These are phyloP conservation scores for Halocynthia roretzi DNA, from an alignment of 23 tunicate genomes.

Conservation along the genomic window DNA sequence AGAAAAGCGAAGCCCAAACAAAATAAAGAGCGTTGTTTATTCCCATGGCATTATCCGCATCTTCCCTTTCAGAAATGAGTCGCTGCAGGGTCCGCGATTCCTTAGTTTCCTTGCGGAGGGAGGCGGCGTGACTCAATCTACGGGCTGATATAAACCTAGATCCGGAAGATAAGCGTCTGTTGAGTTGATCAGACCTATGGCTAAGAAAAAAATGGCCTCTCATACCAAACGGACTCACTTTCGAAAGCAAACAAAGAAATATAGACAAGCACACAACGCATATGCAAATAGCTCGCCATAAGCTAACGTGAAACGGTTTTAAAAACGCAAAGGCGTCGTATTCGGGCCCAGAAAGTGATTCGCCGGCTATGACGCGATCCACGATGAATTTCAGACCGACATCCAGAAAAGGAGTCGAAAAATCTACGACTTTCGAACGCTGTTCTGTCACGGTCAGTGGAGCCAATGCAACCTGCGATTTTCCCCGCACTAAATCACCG, in stretches of 20 bases:
- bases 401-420: conserved; percentile 56
- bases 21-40: conserved; percentile 79
- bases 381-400: conserved; percentile 61
- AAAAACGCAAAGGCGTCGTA: conserved; percentile 73
- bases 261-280: conserved; percentile 47
- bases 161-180: too few relatives aligned
- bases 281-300: conserved; percentile 42
- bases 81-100: conserved; percentile 8
- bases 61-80: conserved; percentile 35
- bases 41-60: conserved; percentile 72
- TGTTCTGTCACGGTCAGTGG: conserved; percentile 58
- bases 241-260: conserved; percentile 54
- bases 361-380: background rate
- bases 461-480: conserved; percentile 54
- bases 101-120: background rate
- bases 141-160: background rate
- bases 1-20: conserved; percentile 92
- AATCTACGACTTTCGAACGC: conserved; percentile 40
- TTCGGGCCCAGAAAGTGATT: conserved; percentile 3
- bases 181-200: conserved; percentile 28
- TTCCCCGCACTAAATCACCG: conserved; percentile 48
- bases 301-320: conserved; percentile 40
- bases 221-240: conserved; percentile 73
- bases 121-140: background rate
- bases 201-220: conserved; percentile 76